Base-by-base conservation (phyloP, 2,888 invertebrate genomes). In the Choristoneura rosaceana region DNA sequence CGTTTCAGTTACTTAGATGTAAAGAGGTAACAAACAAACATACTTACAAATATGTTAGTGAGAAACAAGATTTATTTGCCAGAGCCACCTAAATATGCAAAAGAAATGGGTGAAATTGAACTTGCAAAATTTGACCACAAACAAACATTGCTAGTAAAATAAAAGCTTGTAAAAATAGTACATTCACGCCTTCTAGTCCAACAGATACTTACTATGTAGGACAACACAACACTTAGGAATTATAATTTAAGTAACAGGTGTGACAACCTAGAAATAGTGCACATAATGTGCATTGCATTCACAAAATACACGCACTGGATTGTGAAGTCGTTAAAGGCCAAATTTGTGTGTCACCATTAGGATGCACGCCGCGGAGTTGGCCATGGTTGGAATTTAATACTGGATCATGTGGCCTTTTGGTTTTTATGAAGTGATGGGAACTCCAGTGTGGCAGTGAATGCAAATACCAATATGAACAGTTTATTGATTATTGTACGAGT, bases 301-400 rank as follows among this genome's bases (percentile, higher is more conserved):
- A 17, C 63, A 47, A 73, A 14, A 17, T 12, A 59, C 33, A 52
- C 68, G 68, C 71, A 62, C 38, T 58, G 67, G 68, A 58, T 73
- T 64, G 68, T 59, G 59, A 67, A 47, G 43, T 50, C 33, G 10
- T 59, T 69, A 75, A 73, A 74, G 75, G 73, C 52, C 70, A 74
- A 70, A 68, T 68, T 70, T 65, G 55, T 75, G 34, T 75, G 75
- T 67, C 75, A n/a, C 68, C 10, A 75, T 75, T 74, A 69, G 61
- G 17, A 75, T 75, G 73, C 70, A 33, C 9, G 25, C 14, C 5
- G 15, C 66, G 74, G 65, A 34, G n/a, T 33, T 33, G 33, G 59
- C 45, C 68, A 74, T 71, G 68, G 63, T 68, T 45, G 58, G 73
- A 73, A 69, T 73, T 69, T 69, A 73, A 64, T 69, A 63, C 55